These are phyloP conservation scores for Hypotaenidia okinawae DNA, from an alignment of 2,797 vertebrate genomes.

Conservation along the genomic window DNA sequence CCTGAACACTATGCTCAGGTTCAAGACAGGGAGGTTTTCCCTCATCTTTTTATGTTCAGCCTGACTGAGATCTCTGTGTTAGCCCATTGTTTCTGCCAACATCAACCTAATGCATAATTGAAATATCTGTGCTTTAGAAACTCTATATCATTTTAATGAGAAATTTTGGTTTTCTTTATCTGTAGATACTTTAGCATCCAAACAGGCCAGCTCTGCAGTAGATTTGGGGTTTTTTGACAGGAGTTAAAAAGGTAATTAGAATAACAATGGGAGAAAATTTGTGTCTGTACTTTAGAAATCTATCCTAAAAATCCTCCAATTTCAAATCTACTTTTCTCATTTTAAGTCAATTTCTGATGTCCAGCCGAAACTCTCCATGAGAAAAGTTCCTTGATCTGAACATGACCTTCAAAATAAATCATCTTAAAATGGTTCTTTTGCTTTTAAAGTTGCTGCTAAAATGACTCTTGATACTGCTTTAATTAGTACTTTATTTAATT, in stretches of 20 bases:
- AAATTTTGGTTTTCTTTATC: background rate
- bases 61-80: background rate
- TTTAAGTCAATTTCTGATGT: background rate
- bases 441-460: background rate
- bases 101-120: background rate
- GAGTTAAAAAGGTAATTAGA: background rate
- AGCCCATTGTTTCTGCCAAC: background rate
- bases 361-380: background rate
- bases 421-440: background rate
- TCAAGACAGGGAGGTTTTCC: background rate
- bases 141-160: background rate
- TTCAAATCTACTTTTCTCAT: background rate
- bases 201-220: background rate
- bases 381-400: background rate
- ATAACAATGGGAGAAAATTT: background rate
- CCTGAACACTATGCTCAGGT: background rate
- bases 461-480: background rate
- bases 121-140: background rate
- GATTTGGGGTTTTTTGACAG: background rate
- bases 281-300: background rate
- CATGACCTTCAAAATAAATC: background rate
- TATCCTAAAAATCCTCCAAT: background rate
- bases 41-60: background rate
- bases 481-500: background rate
- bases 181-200: background rate